Base-by-base conservation (phyloP, 1,140 invertebrate species). In the Eufriesea mexicana region DNA sequence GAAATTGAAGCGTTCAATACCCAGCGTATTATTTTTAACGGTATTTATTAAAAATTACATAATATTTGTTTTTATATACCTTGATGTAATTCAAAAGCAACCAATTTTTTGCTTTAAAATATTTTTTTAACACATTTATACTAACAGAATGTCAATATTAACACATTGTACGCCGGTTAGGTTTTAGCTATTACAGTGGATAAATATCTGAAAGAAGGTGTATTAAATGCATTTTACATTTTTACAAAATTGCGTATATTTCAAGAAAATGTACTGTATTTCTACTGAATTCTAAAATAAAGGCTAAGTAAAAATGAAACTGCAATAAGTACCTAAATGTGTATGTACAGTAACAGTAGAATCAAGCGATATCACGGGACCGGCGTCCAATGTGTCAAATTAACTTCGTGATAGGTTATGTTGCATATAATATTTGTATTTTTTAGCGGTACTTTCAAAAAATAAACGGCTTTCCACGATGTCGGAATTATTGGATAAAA, bases 401-500 rank as follows among this genome's bases (percentile, higher is more conserved):
- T 16, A 9, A 16, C 68, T 7, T 0, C 14, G 23, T 28, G 25
- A 49, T 35, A 86, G 74, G 84, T 86, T 86, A 86, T 73, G 54
- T 77, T 18, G 35, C 25, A 61, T 18, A 57, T 6, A 25, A 18
- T 12, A 20, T 5, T 73, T 94, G 0, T 28, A 5, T 25, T 72
- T 85, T 81, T 66, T 35, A 55, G 66, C 76, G 54, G 28, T 47
- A 20, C 16, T 54, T 7, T 25, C 49, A 20, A 83, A 57, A 62
- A 76, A 23, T 57, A 81, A n/a, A 20, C 83, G 25, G 25, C 25
- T 79, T 18, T 57, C 10, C 16, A 90, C 49, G 28, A 94, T 94
- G 93, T 90, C 92, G 68, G 72, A 92, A 67, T 86, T 89, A 79
- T 91, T 96, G 90, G 88, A 94, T 49, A 87, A 93, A 64, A 91